phyloP scores from a whole-genome alignment of 1,140 invertebrate species.

The Lethocerus indicus region DNA sequence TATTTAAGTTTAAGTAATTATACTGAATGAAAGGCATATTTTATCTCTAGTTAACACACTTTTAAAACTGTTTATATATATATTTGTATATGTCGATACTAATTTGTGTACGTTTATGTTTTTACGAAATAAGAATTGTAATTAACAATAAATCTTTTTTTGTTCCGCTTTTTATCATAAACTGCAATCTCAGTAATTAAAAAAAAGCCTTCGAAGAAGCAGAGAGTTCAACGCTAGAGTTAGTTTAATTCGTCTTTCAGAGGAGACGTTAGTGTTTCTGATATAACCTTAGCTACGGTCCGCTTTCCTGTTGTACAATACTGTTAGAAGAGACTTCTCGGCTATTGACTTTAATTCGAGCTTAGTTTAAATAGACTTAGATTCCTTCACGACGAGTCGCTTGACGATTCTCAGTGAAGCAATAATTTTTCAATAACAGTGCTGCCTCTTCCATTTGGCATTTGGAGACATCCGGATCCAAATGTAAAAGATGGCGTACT shows the following conservation, averaged over 20 bases:
- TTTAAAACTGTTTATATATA: neutral
- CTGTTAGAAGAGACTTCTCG: too few species aligned
- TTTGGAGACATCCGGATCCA: neutral
- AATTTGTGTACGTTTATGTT: neutral
- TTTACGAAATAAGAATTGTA: too few species aligned
- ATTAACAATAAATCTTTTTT: too few species aligned
- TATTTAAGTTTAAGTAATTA: neutral
- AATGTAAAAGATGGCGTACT: slow-evolving; percentile 9
- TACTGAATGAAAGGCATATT: neutral
- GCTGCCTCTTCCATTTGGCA: slow-evolving; percentile 11
- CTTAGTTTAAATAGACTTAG: neutral
- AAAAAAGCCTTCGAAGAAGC: neutral
- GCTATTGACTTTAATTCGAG: neutral
- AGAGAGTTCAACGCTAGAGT: neutral
- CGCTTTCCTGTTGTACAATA: too few species aligned
- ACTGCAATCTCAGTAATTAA: too few species aligned
- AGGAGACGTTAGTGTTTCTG: too few species aligned
- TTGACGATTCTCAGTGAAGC: slow-evolving; percentile 6
- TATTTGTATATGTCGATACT: too few species aligned
- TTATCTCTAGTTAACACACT: neutral
- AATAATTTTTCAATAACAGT: neutral
- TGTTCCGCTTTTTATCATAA: too few species aligned
- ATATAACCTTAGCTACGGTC: too few species aligned
- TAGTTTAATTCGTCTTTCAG: neutral
- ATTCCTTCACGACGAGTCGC: slow-evolving; percentile 8